A percentile compares a stretch with the other conserved stretches of the same genome.
These are phyloP conservation scores for Hafferia zeledoni DNA, from an alignment of 2,797 vertebrate genomes.

Conservation along the genomic window DNA sequence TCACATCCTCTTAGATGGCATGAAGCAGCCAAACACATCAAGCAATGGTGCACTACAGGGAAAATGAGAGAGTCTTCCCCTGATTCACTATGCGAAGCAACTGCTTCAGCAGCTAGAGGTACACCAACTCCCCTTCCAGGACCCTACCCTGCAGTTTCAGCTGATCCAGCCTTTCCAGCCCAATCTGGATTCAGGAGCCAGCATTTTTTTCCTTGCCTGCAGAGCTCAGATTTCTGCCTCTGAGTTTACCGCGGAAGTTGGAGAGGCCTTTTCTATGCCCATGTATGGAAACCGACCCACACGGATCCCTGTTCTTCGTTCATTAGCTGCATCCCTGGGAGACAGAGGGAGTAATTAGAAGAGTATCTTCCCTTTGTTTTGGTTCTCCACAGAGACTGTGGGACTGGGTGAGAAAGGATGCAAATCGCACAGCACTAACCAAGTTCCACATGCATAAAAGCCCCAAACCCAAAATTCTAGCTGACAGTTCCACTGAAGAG, in stretches of 20 bases:
- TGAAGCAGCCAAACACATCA: background rate
- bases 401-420: slow-evolving; percentile 29
- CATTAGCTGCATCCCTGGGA: slow-evolving; percentile 70
- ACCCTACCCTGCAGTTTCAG: slow-evolving; percentile 66
- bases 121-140: slow-evolving; percentile 33
- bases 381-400: slow-evolving; percentile 54
- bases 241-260: slow-evolving; percentile 61
- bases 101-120: background rate
- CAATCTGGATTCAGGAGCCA: slow-evolving; percentile 60
- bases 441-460: slow-evolving; percentile 46
- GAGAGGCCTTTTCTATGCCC: slow-evolving; percentile 68
- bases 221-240: slow-evolving; percentile 66
- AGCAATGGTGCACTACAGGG: background rate
- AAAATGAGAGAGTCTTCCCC: background rate
- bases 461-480: slow-evolving; percentile 28
- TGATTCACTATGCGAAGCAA: background rate
- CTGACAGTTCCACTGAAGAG: background rate
- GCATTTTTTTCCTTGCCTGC: slow-evolving; percentile 63
- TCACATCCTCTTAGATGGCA: background rate
- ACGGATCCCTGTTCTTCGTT: slow-evolving; percentile 67
- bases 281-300: slow-evolving; percentile 69
- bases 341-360: slow-evolving; percentile 70
- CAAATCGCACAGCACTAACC: background rate
- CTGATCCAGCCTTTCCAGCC: slow-evolving; percentile 60
- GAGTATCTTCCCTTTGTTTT: slow-evolving; percentile 32